Percentiles rank a stretch among this genome's conserved stretches.
These are phyloP conservation scores for Dendrocincla tyrannina DNA, from an alignment of 2,797 vertebrate species.

Conservation along the genomic window DNA sequence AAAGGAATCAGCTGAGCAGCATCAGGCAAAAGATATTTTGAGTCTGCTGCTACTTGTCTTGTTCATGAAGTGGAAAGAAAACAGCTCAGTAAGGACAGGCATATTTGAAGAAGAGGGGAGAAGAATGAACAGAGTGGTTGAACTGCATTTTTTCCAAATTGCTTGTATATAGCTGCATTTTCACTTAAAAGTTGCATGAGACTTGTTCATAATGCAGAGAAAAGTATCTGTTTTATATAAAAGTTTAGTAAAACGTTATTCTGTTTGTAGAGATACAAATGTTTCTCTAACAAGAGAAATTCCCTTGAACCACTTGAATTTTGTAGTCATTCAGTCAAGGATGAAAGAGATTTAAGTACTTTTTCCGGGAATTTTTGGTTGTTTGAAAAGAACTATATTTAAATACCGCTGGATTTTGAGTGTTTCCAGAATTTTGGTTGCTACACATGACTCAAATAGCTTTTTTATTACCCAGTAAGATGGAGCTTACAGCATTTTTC, in stretches of 20 bases:
- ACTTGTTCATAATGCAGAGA: fast-evolving
- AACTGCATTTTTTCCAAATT: background rate
- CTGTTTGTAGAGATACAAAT: background rate
- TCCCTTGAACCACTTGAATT: background rate
- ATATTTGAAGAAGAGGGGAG: background rate
- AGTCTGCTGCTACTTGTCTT: background rate
- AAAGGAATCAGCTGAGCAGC: background rate
- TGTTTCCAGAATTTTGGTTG: background rate
- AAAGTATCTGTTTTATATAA: background rate
- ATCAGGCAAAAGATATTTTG: background rate
- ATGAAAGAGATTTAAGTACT: background rate
- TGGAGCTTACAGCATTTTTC: background rate
- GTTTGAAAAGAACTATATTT: background rate
- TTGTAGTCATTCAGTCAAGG: background rate
- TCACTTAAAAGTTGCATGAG: background rate
- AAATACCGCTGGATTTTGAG: background rate
- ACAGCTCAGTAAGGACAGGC: background rate
- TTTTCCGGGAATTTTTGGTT: background rate
- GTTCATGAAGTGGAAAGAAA: background rate
- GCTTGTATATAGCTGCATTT: background rate
- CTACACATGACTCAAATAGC: background rate
- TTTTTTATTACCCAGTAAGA: background rate
- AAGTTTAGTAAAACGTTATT: background rate
- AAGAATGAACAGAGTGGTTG: background rate
- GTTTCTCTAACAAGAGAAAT: background rate